Evolutionary conservation across 2,888 invertebrate species (phyloP), one percentile per base, ranked within the genome.

Genomic region (Eristalis tenax): DNA sequence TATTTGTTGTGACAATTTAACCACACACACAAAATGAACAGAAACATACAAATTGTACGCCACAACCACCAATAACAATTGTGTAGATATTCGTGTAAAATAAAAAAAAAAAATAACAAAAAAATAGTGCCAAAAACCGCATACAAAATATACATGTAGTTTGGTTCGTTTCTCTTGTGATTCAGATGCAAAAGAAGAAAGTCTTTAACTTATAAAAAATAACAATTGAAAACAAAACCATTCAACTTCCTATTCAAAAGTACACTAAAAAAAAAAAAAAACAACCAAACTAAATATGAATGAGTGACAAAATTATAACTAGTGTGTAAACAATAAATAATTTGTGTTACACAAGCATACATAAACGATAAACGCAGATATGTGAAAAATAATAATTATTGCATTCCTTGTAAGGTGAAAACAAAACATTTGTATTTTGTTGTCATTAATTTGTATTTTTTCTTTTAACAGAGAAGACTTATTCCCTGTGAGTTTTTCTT

Each of bases 401-500:
- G 83, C 86, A 86, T 86, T 83, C 86, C 74, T 79, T 86, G 86
- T 86, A 78, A 83, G 83, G 61, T 57, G 75, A 75, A 83, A 80
- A n/a, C 50, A 18, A 68, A 63, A 18, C 40, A 82, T 65, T 23
- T 71, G 35, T 75, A 68, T 74, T 82, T 74, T 5, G 32, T 71
- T 76, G n/a, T 50, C 50, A 18, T 70, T 40, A 43, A 18, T n/a
- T 57, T 35, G 70, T 32, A 69, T 69, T 73, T 61, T 35, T 57
- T 66, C 15, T 23, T 59, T 26, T 26, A 26, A 18, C 50, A 50
- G 50, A 50, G 50, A 5, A 15, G 4, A n/a, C 43, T 43, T 15
- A 4, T 1, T 2, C 50, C n/a, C 50, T 50, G 59, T 23, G 32
- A 70, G 70, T 73, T 61, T 75, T 78, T 65, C 26, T 35, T 71